Evolutionary conservation across 2,888 invertebrate species (phyloP), one percentile per base, ranked within the genome.

Genomic region (Tuberolachnus salignus): DNA sequence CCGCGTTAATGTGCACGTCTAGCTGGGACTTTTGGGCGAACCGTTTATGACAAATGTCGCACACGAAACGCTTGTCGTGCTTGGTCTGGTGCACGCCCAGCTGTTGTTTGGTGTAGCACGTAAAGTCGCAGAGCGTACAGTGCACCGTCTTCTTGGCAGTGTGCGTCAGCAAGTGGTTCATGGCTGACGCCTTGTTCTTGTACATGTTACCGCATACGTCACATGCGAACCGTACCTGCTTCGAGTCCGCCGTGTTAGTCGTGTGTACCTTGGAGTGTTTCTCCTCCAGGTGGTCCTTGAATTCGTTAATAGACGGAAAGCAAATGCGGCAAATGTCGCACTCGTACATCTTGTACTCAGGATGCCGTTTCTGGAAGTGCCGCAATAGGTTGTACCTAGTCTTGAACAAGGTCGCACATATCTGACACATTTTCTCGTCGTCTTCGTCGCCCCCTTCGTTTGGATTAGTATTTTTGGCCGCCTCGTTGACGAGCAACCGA

Each of bases 161-260:
- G 57, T 81, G 81, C 44, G 72, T 75, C 34, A 75, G 78, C 71
- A 85, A 83, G 83, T 91, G 91, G 67, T 87, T 85, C 83, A 86
- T 85, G 81, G 90, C 84, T 83, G 90, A 90, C 83, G 84, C 64
- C 14, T 81, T 74, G 21, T 69, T 74, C 0, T 86, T 86, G 82
- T 89, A 88, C 73, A 84, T 85, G 46, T 86, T 85, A 0, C 86
- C 86, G 83, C 89, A 89, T 51, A 85, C 84, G 8, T 85, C 85
- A 82, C 89, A 89, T 55, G 85, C 84, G 84, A 80, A 81, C 44
- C 67, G 70, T n/a, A 69, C 59, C 49, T 80, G 71, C 9, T 61
- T 81, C 1, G 80, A 14, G 46, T 81, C 71, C 0, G 49, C n/a
- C 9, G 72, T 46, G 6, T 57, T 6, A 16, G 72, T 16, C 44